Percentiles rank a stretch among this genome's conserved stretches.
phyloP scores from a whole-genome alignment of 2,113 vertebrate genomes.

The Muntiacus reevesi region DNA sequence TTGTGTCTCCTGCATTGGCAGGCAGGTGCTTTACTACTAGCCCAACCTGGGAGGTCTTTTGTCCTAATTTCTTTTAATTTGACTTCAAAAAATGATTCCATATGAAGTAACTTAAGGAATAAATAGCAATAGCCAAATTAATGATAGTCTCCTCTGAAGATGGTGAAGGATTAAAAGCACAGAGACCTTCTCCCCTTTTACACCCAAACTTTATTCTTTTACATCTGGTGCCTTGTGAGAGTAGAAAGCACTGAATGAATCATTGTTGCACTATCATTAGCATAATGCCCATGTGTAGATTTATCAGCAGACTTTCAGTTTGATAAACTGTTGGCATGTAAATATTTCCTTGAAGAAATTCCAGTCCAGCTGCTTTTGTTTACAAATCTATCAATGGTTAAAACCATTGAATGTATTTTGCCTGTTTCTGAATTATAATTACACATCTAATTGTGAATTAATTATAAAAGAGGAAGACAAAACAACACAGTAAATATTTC shows the following conservation, averaged over 20 bases:
- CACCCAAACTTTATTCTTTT: conserved; percentile 78
- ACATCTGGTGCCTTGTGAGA: conserved; percentile 76
- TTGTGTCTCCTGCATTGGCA: not conserved
- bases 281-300: conserved; percentile 81
- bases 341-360: conserved; percentile 88
- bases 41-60: not conserved
- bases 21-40: not conserved
- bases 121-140: conserved; percentile 37
- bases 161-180: conserved; percentile 55
- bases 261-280: conserved; percentile 76
- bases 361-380: conserved; percentile 88
- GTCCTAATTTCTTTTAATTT: not conserved
- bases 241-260: conserved; percentile 76
- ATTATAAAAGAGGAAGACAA: conserved; percentile 77
- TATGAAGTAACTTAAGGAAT: not conserved
- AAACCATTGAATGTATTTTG: conserved; percentile 78
- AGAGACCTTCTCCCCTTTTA: conserved; percentile 65
- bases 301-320: conserved; percentile 84
- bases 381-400: conserved; percentile 87
- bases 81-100: not conserved
- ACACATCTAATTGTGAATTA: conserved; percentile 82
- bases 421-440: conserved; percentile 83
- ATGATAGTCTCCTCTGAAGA: conserved; percentile 56
- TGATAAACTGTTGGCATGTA: conserved; percentile 86
- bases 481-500: conserved; percentile 80